phyloP scores from a whole-genome alignment of 2,113 vertebrate genomes.

The Centropus bengalensis region DNA sequence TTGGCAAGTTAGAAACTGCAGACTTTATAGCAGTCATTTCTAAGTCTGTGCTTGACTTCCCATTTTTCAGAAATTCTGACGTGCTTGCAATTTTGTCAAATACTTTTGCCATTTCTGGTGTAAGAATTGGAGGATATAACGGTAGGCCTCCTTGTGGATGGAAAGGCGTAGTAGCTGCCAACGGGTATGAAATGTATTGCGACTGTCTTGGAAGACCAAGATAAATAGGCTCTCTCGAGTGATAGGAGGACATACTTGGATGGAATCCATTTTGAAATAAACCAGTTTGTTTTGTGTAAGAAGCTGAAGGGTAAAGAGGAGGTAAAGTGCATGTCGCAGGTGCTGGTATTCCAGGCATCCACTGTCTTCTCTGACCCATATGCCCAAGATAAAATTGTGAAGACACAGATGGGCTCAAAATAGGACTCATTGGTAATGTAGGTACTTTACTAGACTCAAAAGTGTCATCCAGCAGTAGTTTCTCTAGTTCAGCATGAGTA shows the following conservation, averaged over 20 bases:
- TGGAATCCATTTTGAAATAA: constrained; percentile 91
- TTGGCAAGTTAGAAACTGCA: constrained; percentile 71
- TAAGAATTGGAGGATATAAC: constrained; percentile 77
- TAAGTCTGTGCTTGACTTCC: constrained; percentile 82
- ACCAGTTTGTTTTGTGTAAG: constrained; percentile 84
- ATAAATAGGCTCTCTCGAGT: constrained; percentile 76
- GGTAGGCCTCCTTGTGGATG: constrained; percentile 75
- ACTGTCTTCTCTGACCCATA: constrained; percentile 81
- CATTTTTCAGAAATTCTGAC: constrained; percentile 93
- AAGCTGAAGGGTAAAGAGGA: constrained; percentile 81
- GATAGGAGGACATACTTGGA: constrained; percentile 78
- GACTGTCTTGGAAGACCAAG: constrained; percentile 80
- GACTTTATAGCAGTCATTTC: constrained; percentile 76
- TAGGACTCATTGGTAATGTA: constrained; percentile 77
- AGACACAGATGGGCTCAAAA: constrained; percentile 85
- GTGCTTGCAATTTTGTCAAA: constrained; percentile 97
- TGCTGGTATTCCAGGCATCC: constrained; percentile 81
- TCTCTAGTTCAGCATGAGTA: constrained; percentile 91
- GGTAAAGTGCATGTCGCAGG: constrained; percentile 77
- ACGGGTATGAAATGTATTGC: constrained; percentile 85
- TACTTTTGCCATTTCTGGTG: constrained; percentile 92
- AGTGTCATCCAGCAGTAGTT: constrained; percentile 90
- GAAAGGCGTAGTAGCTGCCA: constrained; percentile 79
- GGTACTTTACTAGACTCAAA: constrained; percentile 82
- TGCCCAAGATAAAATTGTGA: constrained; percentile 80